phyloP scores from a whole-genome alignment of 1,140 invertebrate genomes.

The Drosophila grimshawi region DNA sequence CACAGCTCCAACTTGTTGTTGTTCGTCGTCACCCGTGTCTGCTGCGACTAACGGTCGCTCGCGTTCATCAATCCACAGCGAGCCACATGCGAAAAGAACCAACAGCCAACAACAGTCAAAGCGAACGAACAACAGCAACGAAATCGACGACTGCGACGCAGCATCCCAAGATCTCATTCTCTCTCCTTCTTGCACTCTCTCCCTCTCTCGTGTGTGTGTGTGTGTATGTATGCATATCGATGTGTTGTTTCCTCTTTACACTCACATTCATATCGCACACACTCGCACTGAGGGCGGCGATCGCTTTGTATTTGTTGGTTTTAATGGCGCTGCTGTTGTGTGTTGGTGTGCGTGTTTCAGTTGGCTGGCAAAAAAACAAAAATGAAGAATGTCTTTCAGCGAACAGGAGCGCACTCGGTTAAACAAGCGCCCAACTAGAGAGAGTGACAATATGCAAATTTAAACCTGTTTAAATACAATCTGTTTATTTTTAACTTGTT shows the following conservation, averaged over 20 bases:
- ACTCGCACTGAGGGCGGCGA: constrained; percentile 59
- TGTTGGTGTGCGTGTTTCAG: constrained; percentile 44
- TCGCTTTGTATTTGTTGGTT: constrained; percentile 71
- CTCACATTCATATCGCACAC: constrained; percentile 37
- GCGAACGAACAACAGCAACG: constrained; percentile 19
- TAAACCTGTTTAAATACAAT: not conserved
- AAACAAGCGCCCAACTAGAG: not conserved
- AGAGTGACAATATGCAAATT: not conserved
- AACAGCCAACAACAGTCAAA: constrained; percentile 27
- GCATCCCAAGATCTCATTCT: constrained; percentile 61
- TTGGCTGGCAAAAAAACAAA: constrained; percentile 67
- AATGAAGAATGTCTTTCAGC: constrained; percentile 71
- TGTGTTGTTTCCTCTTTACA: constrained; percentile 41
- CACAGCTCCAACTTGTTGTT: constrained; percentile 78
- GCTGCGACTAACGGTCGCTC: constrained; percentile 77
- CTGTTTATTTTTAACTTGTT: too few species aligned
- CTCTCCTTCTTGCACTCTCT: constrained; percentile 35
- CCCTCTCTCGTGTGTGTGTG: constrained; percentile 9
- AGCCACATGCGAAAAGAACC: constrained; percentile 48
- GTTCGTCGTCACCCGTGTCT: constrained; percentile 81
- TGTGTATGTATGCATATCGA: constrained; percentile 14
- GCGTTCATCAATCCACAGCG: constrained; percentile 59
- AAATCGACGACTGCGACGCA: constrained; percentile 53
- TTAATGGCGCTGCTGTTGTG: constrained; percentile 72
- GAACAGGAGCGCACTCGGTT: constrained; percentile 48